Conservation (phyloP, 1,140 invertebrate species). For the Drosophila malerkotliana region DNA sequence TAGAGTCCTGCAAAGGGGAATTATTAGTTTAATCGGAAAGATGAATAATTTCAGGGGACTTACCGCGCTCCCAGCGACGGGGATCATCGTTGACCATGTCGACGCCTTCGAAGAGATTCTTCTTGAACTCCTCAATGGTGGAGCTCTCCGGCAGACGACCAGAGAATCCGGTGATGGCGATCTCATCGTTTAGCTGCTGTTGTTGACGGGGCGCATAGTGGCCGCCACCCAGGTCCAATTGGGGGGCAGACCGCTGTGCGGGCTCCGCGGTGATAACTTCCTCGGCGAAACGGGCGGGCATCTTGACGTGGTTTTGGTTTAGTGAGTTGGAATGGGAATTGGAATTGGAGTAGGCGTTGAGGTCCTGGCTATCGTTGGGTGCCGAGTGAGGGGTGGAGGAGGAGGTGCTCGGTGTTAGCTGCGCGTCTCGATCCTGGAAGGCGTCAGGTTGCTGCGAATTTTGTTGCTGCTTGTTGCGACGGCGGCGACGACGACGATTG, state of each 20-base stretch:
- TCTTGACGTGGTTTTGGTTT: conserved; percentile 44
- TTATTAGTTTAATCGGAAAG: not conserved
- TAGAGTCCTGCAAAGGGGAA: conserved; percentile 85
- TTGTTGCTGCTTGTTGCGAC: conserved; percentile 74
- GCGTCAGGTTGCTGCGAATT: conserved; percentile 74
- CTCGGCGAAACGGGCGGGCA: conserved; percentile 83
- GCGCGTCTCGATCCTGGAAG: conserved; percentile 53
- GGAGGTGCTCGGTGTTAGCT: conserved; percentile 74
- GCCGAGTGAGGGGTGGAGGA: conserved; percentile 36
- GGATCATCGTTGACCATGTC: conserved; percentile 96
- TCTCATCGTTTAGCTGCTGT: conserved; percentile 86
- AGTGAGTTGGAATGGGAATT: conserved; percentile 5
- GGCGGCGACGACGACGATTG: conserved; percentile 70
- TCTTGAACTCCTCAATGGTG: conserved; percentile 94
- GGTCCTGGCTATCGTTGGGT: conserved; percentile 31
- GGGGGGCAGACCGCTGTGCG: conserved; percentile 63
- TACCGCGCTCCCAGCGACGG: conserved; percentile 89
- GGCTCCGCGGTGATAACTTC: conserved; percentile 75
- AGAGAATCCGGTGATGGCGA: conserved; percentile 95
- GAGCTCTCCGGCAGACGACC: conserved; percentile 95
- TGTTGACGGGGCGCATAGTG: conserved; percentile 58
- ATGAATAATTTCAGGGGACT: not conserved
- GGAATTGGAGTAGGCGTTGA: conserved; percentile 21
- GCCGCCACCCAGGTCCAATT: conserved; percentile 77
- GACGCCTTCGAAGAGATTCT: conserved; percentile 92